Percentiles rank a stretch among this genome's conserved stretches.
phyloP scores from a whole-genome alignment of 37 sponge, comb jelly and placozoan species.

The Hexactinellida sp. region DNA sequence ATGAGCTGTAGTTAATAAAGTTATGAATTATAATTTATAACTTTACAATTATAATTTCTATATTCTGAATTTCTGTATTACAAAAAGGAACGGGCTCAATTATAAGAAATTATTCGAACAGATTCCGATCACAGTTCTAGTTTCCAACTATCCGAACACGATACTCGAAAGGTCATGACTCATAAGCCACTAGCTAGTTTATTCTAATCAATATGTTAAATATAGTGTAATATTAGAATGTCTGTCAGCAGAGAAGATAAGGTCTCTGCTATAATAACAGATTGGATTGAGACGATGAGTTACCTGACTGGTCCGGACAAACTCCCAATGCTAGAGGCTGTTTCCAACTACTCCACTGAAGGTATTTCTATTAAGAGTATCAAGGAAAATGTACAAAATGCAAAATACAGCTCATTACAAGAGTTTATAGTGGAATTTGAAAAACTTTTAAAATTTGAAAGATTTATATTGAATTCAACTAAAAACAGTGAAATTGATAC shows the following conservation, averaged over 20 bases:
- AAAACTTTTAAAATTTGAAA: neutral
- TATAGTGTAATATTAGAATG: too few relatives aligned
- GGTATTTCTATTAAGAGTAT: neutral
- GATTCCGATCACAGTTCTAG: too few relatives aligned
- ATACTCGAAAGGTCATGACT: too few relatives aligned
- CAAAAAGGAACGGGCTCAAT: too few relatives aligned
- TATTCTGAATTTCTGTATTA: too few relatives aligned
- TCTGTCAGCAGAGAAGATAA: neutral
- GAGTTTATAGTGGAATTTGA: neutral
- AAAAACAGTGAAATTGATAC: neutral
- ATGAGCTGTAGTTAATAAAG: too few relatives aligned
- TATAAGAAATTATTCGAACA: too few relatives aligned
- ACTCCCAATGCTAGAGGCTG: neutral
- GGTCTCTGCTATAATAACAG: neutral
- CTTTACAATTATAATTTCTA: too few relatives aligned
- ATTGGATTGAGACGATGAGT: neutral
- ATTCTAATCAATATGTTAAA: too few relatives aligned
- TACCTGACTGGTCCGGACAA: neutral
- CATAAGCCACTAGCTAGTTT: too few relatives aligned
- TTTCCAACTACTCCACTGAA: neutral
- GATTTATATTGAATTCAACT: neutral
- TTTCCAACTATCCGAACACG: too few relatives aligned
- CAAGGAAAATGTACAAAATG: neutral
- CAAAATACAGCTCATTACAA: neutral
- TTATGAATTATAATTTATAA: too few relatives aligned